These are phyloP conservation scores for Daboia siamensis DNA, from an alignment of 2,113 vertebrate species.

Conservation along the genomic window DNA sequence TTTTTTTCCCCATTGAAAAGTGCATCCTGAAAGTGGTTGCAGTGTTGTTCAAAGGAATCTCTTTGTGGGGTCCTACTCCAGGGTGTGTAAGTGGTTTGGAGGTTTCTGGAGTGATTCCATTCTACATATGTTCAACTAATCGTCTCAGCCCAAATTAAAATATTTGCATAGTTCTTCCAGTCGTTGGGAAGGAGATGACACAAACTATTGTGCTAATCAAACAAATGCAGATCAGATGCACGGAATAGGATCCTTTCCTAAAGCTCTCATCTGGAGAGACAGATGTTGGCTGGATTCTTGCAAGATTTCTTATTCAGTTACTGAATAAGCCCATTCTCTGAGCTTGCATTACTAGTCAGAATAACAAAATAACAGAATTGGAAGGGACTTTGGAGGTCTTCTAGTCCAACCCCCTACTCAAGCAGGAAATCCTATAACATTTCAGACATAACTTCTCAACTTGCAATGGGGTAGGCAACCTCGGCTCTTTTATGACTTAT, in stretches of 20 bases:
- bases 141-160: not conserved
- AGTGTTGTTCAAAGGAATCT: not conserved
- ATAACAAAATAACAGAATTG: not conserved
- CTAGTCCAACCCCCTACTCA: too few relatives aligned
- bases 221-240: not conserved
- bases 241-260: not conserved
- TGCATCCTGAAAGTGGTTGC: not conserved
- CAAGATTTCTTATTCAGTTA: not conserved
- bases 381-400: not conserved
- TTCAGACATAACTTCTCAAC: too few relatives aligned
- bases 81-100: not conserved
- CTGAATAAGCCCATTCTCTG: not conserved
- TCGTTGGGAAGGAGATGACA: not conserved
- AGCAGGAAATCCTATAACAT: too few relatives aligned
- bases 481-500: too few relatives aligned
- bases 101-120: not conserved
- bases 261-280: not conserved
- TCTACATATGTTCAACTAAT: not conserved
- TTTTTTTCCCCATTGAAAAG: not conserved
- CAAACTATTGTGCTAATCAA: not conserved
- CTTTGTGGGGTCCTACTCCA: not conserved
- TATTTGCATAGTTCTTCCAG: not conserved
- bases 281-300: not conserved
- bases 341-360: not conserved
- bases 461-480: too few relatives aligned